phyloP scores from a whole-genome alignment of 2,113 vertebrate species.

The Oceanites oceanicus region DNA sequence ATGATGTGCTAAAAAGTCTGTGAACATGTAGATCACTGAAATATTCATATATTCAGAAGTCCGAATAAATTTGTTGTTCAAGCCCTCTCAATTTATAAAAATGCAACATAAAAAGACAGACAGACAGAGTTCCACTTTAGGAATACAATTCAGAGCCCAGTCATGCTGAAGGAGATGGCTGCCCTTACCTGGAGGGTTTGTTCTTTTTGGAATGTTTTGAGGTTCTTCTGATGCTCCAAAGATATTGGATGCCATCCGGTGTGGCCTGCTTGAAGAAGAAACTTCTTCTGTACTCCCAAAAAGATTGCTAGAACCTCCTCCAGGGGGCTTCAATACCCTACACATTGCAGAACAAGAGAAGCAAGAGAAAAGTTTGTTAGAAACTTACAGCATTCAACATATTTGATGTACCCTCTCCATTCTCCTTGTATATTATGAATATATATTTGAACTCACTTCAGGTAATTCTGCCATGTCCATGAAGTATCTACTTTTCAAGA shows the following conservation, averaged over 20 bases:
- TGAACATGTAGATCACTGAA: background rate
- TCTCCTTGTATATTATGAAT: background rate
- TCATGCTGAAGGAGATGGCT: background rate
- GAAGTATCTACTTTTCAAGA: background rate
- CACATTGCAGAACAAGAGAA: background rate
- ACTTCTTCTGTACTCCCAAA: slow-evolving; percentile 85
- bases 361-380: background rate
- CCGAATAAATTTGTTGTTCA: background rate
- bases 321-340: slow-evolving; percentile 88
- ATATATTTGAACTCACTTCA: background rate
- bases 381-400: background rate
- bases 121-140: background rate
- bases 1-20: background rate
- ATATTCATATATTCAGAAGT: background rate
- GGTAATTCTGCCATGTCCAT: background rate
- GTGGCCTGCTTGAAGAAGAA: slow-evolving; percentile 70
- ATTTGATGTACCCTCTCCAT: background rate
- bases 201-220: slow-evolving; percentile 79
- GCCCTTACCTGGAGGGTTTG: slow-evolving; percentile 91
- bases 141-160: background rate
- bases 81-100: background rate
- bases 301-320: slow-evolving; percentile 85
- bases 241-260: slow-evolving; percentile 90
- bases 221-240: slow-evolving; percentile 84
- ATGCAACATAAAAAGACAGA: background rate